Base-by-base conservation (phyloP, 2,888 invertebrate species). In the Listrodromus nycthemerus region DNA sequence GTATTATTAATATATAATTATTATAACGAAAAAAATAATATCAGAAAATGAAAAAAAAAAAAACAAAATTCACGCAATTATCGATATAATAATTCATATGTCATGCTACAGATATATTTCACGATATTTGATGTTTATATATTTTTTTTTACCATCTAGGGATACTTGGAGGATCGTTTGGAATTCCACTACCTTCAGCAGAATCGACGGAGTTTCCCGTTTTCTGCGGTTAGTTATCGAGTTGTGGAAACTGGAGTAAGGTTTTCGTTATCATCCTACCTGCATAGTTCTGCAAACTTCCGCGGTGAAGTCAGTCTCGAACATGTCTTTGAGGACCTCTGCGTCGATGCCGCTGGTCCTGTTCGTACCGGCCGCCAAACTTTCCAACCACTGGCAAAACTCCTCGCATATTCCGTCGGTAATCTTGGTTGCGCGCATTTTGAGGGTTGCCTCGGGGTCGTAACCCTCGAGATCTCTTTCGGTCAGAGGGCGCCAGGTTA, bases 351-450 rank as follows among this genome's bases (percentile, higher is more conserved):
- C 94, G 94, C 92, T 94, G 93, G 87, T 94, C 93, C 90, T 94
- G 82, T 95, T 94, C 0, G 94, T 91, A 67, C 93, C 94, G 3
- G 95, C 95, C 2, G 95, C 95, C 48, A 95, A 90, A 37, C 90
- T 91, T 19, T 93, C 92, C 92, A 95, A 94, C 95, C 95, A 95
- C 0, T 95, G 94, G 85, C 93, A 95, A 88, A 95, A 95, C 16
- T 95, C 95, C 78, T 92, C 91, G 6, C 95, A 94, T 84, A 95
- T 95, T 79, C 82, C 84, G 50, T 91, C 86, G 61, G 91, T 91
- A 71, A 91, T 83, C 69, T 89, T 89, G 6, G 90, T 86, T 5
- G 92, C 91, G 45, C 90, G 90, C 86, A 88, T 90, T 77, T 90
- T 86, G 3, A 93, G 86, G 24, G 89, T 92, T n/a, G 91, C 91